A percentile compares a stretch with the other conserved stretches of the same genome.
phyloP scores from a whole-genome alignment of 1,140 invertebrate genomes.

The Drosophila pallidifrons region DNA sequence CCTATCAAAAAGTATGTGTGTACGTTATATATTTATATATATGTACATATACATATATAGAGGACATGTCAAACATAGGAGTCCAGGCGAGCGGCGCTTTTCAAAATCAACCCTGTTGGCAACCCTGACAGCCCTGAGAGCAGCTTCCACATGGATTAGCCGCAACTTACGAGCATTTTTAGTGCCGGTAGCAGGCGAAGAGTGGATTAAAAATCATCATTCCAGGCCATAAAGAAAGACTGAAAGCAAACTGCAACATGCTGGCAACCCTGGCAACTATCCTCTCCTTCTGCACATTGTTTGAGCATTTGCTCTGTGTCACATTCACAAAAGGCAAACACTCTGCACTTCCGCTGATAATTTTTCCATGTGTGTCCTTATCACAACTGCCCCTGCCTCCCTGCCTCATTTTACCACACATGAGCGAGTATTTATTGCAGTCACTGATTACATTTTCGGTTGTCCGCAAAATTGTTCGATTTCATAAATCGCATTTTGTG shows the following conservation, averaged over 20 bases:
- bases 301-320: constrained; percentile 6
- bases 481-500: constrained; percentile 8
- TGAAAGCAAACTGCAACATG: constrained; percentile 5
- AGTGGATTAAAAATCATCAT: constrained; percentile 37
- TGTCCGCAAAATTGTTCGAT: constrained; percentile 3
- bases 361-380: constrained; percentile 13
- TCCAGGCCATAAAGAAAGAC: not conserved
- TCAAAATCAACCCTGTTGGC: constrained; percentile 37
- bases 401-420: not conserved
- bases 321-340: constrained; percentile 44
- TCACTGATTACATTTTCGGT: not conserved
- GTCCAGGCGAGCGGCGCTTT: constrained; percentile 33
- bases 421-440: constrained; percentile 2
- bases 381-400: not conserved
- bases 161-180: constrained; percentile 47
- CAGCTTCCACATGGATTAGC: constrained; percentile 48
- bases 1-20: constrained; percentile 50
- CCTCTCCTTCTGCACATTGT: not conserved
- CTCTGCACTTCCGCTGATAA: constrained; percentile 55
- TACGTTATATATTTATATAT: too few relatives aligned
- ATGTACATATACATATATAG: not conserved
- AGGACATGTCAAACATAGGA: constrained; percentile 54
- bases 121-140: constrained; percentile 30
- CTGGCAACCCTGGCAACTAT: constrained; percentile 7
- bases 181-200: constrained; percentile 14